Base-by-base conservation (phyloP, 2,888 invertebrate genomes). In the Azorinus chamasolen region DNA sequence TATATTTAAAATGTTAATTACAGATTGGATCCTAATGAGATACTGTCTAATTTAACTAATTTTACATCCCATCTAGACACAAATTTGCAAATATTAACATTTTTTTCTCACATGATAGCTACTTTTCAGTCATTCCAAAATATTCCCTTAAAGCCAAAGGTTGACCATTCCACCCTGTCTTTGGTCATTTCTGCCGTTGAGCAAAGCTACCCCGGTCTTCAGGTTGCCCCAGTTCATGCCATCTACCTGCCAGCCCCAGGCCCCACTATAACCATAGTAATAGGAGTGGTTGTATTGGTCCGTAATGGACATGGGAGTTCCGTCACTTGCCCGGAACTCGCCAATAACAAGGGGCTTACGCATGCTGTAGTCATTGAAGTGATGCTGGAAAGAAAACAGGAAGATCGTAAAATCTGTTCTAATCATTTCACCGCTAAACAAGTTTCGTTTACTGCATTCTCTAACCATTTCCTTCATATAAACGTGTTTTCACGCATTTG, bases 281-380 rank as follows among this genome's bases (percentile, higher is more conserved):
- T 86, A 87, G n/a, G 83, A 78, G 55, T 84, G 71, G 45, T 83
- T 78, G 59, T 83, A 87, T 54, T 83, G 43, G 51, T 83, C 70
- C 37, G 72, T 66, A 5, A 83, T 80, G 16, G 50, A 71, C 57
- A 66, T 54, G 0, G 79, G 76, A 0, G 64, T 85, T 6, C 84
- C 83, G 10, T 73, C 63, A 2, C 58, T 64, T 65, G 83, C 50
- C 10, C 73, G 66, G 70, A 84, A 87, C 65, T 87, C 87, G 1
- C 83, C 87, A 8, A 87, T 83, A 4, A 87, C 79, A 12, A 87
- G 62, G 2, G 87, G 87, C 45, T 86, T 87, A 66, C 75, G 37
- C 2, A 83, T 64, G 10, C 80, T 78, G 66, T 73, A 85, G 51
- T 85, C 83, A 18, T 48, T 57, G 54, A 58, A 69, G 8, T 70